Conservation (phyloP, 2,113 vertebrate genomes). For the Melanocharis versteri region DNA sequence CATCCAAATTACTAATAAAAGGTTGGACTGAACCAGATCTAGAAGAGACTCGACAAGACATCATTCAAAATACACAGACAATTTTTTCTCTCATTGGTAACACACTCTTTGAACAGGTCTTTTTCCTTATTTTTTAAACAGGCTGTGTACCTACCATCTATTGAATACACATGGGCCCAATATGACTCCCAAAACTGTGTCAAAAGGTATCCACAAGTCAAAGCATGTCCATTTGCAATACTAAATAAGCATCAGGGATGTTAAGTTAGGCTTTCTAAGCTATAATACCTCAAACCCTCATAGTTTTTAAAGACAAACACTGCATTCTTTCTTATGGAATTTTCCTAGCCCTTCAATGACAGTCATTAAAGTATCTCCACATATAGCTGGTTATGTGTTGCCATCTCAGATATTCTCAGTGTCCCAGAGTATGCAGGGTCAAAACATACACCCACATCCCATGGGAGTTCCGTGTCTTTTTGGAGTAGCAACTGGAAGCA, state of each 20-base stretch:
- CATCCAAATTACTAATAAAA: neutral
- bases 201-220: neutral
- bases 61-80: neutral
- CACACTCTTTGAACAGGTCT: neutral
- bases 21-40: neutral
- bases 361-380: neutral
- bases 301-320: neutral
- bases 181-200: neutral
- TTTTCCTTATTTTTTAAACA: neutral
- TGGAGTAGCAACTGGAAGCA: neutral
- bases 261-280: neutral
- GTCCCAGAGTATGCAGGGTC: neutral
- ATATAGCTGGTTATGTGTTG: neutral
- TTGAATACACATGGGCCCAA: neutral
- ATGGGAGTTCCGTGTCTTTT: neutral
- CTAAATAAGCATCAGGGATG: neutral
- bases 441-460: neutral
- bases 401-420: neutral
- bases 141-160: neutral
- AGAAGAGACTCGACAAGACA: neutral
- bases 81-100: neutral
- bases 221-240: neutral
- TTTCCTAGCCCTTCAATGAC: neutral
- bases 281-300: neutral
- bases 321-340: neutral